Conservation (phyloP, 2,113 vertebrate species). For the Chunga burmeisteri region DNA sequence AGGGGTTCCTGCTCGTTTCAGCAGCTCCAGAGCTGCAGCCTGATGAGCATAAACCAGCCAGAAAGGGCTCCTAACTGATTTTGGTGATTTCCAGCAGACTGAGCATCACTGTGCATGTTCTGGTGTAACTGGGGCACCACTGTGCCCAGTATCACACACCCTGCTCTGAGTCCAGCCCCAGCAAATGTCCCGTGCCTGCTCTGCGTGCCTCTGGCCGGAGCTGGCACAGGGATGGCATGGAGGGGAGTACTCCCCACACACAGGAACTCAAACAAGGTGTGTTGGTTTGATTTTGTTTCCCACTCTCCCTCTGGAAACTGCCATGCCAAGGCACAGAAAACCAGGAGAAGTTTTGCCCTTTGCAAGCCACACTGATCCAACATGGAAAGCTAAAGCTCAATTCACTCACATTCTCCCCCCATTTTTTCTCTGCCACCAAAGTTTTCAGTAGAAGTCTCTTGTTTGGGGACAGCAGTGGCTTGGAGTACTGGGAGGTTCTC, state of each 20-base stretch:
- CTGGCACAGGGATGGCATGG: neutral
- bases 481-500: neutral
- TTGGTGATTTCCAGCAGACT: neutral
- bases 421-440: neutral
- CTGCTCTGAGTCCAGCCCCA: neutral
- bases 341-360: neutral
- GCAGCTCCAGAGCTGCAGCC: neutral
- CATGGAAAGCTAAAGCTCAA: neutral
- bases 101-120: neutral
- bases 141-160: neutral
- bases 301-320: neutral
- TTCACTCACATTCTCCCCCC: fast-evolving
- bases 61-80: neutral
- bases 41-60: neutral
- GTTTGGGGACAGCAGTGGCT: neutral
- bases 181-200: neutral
- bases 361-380: neutral
- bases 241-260: neutral
- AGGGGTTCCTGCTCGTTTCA: neutral
- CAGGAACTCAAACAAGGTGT: neutral
- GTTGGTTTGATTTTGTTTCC: neutral
- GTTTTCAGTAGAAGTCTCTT: neutral
- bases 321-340: neutral
- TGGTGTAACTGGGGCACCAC: neutral
- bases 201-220: neutral